phyloP scores from a whole-genome alignment of 2,888 invertebrate species.

The Latheticus oryzae region DNA sequence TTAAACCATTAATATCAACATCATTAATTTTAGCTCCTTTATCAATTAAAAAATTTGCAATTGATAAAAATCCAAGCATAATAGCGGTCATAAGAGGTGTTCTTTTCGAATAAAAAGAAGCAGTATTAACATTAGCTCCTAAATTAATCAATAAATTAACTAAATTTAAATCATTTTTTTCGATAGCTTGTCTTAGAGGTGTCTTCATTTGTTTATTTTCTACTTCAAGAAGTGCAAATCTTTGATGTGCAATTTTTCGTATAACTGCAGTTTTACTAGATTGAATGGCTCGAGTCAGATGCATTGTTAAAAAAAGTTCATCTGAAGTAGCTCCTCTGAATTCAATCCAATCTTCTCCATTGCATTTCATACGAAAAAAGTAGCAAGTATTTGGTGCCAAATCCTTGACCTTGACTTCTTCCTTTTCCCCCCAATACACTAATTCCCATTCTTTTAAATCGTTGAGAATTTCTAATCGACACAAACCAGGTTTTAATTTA shows the following conservation, averaged over 20 bases:
- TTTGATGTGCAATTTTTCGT: slow-evolving; percentile 57
- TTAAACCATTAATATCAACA: slow-evolving; percentile 67
- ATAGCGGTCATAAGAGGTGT: slow-evolving; percentile 69
- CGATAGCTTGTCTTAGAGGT: slow-evolving; percentile 69
- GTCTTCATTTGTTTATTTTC: slow-evolving; percentile 68
- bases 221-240: slow-evolving; percentile 61
- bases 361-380: slow-evolving; percentile 65
- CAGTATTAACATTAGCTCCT: slow-evolving; percentile 67
- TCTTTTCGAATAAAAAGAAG: slow-evolving; percentile 61
- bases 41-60: slow-evolving; percentile 66
- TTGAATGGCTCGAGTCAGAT: slow-evolving; percentile 58
- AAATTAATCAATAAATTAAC: slow-evolving; percentile 65
- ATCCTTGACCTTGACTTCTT: slow-evolving; percentile 63
- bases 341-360: slow-evolving; percentile 55
- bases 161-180: slow-evolving; percentile 65
- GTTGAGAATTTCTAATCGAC: slow-evolving; percentile 65
- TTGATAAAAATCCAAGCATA: slow-evolving; percentile 58
- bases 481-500: too few relatives aligned
- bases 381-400: slow-evolving; percentile 68
- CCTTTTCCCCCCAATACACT: slow-evolving; percentile 66
- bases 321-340: slow-evolving; percentile 59
- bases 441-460: slow-evolving; percentile 65
- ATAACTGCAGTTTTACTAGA: slow-evolving; percentile 55
- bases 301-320: slow-evolving; percentile 55
- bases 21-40: slow-evolving; percentile 65